phyloP scores from a whole-genome alignment of 2,113 vertebrate species.

The Larimichthys crocea region DNA sequence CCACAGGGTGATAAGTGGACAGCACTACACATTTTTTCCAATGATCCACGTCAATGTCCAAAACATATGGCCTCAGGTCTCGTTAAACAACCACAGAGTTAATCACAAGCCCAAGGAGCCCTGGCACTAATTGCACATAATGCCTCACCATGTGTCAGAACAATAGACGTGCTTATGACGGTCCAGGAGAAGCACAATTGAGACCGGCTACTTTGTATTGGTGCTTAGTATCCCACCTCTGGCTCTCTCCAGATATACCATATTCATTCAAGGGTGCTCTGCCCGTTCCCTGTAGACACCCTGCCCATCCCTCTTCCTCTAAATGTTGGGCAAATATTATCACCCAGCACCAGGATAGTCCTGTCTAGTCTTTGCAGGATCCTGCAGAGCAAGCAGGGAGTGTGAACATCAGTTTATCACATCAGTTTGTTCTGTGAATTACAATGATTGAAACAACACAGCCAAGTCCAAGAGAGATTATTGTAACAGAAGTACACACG shows the following conservation, averaged over 20 bases:
- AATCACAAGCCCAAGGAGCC: slow-evolving; percentile 28
- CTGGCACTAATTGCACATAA: slow-evolving; percentile 41
- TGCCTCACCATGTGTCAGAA: slow-evolving; percentile 2
- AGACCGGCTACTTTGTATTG: not conserved
- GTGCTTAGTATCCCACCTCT: slow-evolving; percentile 2
- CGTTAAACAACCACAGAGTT: slow-evolving; percentile 37
- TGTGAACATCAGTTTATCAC: slow-evolving; percentile 14
- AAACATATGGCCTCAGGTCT: slow-evolving; percentile 33
- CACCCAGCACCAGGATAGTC: not conserved
- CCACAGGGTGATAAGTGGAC: slow-evolving; percentile 36
- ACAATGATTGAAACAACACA: slow-evolving; percentile 1
- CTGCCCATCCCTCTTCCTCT: not conserved
- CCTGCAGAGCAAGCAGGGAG: not conserved
- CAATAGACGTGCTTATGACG: slow-evolving; percentile 12
- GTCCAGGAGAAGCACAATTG: not conserved
- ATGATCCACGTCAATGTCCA: slow-evolving; percentile 26
- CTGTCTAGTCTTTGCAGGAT: slow-evolving; percentile 10
- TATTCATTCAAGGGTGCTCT: slow-evolving; percentile 1
- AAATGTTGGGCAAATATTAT: slow-evolving; percentile 32
- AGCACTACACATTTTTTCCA: slow-evolving; percentile 4
- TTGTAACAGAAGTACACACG: not conserved
- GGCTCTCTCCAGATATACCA: not conserved
- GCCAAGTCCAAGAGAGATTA: not conserved
- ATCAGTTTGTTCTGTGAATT: not conserved
- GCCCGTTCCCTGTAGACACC: not conserved